Evolutionary conservation across 2,888 invertebrate species (phyloP).

Genomic region (Taenaris catops): DNA sequence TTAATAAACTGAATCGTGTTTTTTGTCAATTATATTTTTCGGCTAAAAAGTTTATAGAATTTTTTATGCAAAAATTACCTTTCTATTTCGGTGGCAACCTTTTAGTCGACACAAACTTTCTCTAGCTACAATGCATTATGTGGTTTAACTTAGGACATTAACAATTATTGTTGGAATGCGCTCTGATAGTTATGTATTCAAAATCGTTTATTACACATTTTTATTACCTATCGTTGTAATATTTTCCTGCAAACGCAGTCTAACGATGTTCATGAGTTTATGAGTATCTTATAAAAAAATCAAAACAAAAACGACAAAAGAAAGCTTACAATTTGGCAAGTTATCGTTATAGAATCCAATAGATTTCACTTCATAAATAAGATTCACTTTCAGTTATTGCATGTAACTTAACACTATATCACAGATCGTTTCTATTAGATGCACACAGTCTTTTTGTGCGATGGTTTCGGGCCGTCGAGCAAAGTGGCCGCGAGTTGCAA

Average conservation of each 20-base stretch:
- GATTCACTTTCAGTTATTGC: slow-evolving; percentile 30
- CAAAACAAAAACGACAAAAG: slow-evolving; percentile 10
- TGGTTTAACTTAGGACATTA: too few relatives aligned
- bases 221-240: background rate
- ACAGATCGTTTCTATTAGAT: slow-evolving; percentile 63
- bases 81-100: too few relatives aligned
- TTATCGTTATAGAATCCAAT: slow-evolving; percentile 5
- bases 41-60: too few relatives aligned
- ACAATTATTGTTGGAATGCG: background rate
- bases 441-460: slow-evolving; percentile 49
- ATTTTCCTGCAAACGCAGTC: slow-evolving; percentile 1
- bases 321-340: slow-evolving; percentile 11
- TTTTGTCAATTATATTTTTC: too few relatives aligned
- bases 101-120: too few relatives aligned
- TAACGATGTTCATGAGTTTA: background rate
- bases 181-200: background rate
- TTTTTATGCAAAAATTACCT: too few relatives aligned
- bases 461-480: slow-evolving; percentile 38
- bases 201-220: background rate
- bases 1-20: slow-evolving; percentile 4
- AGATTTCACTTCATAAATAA: slow-evolving; percentile 12
- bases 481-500: slow-evolving; percentile 46
- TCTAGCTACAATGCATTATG: too few relatives aligned
- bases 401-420: slow-evolving; percentile 71
- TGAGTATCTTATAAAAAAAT: background rate